These are phyloP conservation scores for Microtus ochrogaster DNA, from an alignment of 2,113 vertebrate species.

Conservation along the genomic window DNA sequence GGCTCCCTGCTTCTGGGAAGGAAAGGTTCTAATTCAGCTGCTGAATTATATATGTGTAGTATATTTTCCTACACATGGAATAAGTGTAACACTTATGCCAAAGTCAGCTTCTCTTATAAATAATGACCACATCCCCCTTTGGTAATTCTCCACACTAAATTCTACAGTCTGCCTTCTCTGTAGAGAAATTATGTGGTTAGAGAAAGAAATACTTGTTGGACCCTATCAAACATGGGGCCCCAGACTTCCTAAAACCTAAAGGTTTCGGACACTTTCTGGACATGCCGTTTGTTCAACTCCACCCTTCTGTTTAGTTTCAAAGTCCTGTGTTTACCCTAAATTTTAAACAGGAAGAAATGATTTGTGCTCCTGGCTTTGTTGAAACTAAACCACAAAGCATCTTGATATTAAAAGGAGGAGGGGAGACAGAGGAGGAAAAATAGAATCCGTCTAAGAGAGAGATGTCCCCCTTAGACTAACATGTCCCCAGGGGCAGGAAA, in stretches of 20 bases:
- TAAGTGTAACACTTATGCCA: background rate
- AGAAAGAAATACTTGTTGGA: background rate
- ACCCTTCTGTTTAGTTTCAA: constrained; percentile 57
- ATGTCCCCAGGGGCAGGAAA: background rate
- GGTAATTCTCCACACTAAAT: background rate
- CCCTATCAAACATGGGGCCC: background rate
- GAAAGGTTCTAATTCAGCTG: background rate
- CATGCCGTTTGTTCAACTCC: background rate
- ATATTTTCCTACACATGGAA: background rate
- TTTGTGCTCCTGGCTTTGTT: constrained; percentile 59
- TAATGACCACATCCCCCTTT: background rate
- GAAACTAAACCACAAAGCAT: constrained; percentile 38
- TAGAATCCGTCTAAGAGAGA: background rate
- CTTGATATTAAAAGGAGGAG: background rate
- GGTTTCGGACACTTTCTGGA: constrained; percentile 18
- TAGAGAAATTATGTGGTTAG: background rate
- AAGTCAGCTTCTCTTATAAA: background rate
- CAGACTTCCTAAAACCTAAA: background rate
- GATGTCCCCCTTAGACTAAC: background rate
- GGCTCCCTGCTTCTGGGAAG: background rate
- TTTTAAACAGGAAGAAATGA: constrained; percentile 70
- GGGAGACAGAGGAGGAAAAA: background rate
- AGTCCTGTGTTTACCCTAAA: constrained; percentile 58
- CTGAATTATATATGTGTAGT: no score
- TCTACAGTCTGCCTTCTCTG: constrained; percentile 17